These are phyloP conservation scores for Drosophila merina DNA, from an alignment of 2,888 invertebrate species.

Conservation along the genomic window DNA sequence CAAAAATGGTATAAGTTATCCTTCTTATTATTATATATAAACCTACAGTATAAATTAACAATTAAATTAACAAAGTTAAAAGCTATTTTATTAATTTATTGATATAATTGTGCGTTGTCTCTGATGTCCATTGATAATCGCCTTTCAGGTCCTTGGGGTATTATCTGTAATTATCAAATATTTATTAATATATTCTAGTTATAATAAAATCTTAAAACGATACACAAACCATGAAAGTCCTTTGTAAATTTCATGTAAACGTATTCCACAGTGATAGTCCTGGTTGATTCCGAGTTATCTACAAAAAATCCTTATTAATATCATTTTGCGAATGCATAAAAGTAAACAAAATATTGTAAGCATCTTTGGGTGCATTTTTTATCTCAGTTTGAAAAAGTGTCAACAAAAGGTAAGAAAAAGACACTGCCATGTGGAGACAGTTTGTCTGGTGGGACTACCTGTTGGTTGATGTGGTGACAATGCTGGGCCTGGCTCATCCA, in stretches of 20 bases:
- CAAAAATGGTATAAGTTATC: too few relatives aligned
- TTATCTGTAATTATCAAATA: not conserved
- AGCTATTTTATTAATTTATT: too few relatives aligned
- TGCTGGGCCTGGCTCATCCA: constrained; percentile 33
- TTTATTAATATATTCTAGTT: not conserved
- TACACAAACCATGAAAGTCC: constrained; percentile 6
- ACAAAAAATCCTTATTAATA: not conserved
- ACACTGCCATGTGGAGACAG: constrained; percentile 34
- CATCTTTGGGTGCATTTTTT: not conserved
- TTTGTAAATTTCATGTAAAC: not conserved
- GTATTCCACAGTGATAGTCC: not conserved
- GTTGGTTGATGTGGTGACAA: constrained; percentile 35
- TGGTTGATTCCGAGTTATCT: not conserved
- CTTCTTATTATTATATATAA: too few relatives aligned
- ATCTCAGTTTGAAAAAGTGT: not conserved
- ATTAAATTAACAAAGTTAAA: too few relatives aligned
- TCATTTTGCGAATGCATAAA: not conserved
- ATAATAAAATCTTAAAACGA: not conserved
- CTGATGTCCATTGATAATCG: not conserved
- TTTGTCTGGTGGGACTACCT: constrained; percentile 45
- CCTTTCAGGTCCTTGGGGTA: not conserved
- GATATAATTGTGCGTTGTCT: too few relatives aligned
- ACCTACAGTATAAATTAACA: too few relatives aligned
- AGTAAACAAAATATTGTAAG: not conserved
- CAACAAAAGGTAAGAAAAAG: not conserved